Base-by-base conservation (phyloP, 2,888 invertebrate species). In the Heliconius aoede region DNA sequence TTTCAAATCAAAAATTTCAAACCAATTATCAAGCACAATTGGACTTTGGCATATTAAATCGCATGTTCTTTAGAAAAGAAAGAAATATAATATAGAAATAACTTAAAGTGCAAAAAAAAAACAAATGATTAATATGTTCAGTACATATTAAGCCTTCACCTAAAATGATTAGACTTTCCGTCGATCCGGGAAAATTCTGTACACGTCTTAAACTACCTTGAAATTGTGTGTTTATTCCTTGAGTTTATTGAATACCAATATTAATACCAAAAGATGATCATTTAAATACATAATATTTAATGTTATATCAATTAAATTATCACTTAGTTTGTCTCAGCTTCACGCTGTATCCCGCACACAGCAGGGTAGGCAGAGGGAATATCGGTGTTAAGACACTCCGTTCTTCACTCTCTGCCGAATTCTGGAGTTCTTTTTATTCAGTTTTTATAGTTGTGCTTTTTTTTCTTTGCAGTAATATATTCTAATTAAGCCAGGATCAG, bases 151-250 rank as follows among this genome's bases (percentile, higher is more conserved):
- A 61, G 28, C 36, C 36, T 60, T 61, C 21, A 36, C 21, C 13
- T 21, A 72, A 26, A 58, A 61, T 64, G 74, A 72, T 65, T 81
- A 84, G 80, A 82, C 84, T 84, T 76, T 40, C 71, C 71, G 24
- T 58, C 46, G 26, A 76, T 76, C 40, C 62, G 58, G 74, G 74
- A 74, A 69, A 76, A 74, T 68, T 60, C 69, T 11, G 13, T 3
- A 21, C 72, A 72, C 72, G 72, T 72, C 36, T 30, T 40, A 40
- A 40, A 40, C 26, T 36, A 26, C 72, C 72, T 72, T 72, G 58
- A 36, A 40, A 40, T 8, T 68, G 28, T 40, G 9, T 72, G 58
- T 5, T 36, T 72, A 60, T 26, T 7, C 26, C 4, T 32, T 24
- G 7, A 58, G 30, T 18, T 71, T 58, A 58, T 24, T 71, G 28